phyloP scores from a whole-genome alignment of 2,797 vertebrate genomes.

The Peromyscus eremicus region DNA sequence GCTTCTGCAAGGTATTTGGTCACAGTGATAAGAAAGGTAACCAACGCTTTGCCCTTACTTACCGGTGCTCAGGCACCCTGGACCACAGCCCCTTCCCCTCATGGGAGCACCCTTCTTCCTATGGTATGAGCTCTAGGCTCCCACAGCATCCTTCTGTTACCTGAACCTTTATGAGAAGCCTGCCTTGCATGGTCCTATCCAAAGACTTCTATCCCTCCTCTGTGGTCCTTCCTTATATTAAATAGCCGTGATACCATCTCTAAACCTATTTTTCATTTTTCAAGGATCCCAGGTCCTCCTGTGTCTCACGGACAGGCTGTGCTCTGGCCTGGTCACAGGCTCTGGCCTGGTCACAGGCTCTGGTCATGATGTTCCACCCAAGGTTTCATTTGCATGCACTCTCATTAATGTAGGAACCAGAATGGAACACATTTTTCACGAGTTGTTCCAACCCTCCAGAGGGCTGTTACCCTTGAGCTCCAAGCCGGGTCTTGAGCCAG shows the following conservation, averaged over 20 bases:
- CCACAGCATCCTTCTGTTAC: not conserved
- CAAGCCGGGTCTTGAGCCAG: not conserved
- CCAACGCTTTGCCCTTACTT: not conserved
- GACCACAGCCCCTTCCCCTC: not conserved
- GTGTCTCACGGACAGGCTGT: constrained; percentile 17
- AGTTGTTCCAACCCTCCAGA: not conserved
- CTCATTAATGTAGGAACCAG: not conserved
- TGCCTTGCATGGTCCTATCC: not conserved
- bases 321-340: not conserved
- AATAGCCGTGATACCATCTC: not conserved
- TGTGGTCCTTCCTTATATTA: not conserved
- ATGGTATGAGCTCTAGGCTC: not conserved
- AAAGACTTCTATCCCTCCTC: not conserved
- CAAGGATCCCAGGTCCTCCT: not conserved
- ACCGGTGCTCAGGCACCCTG: no score
- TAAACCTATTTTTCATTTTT: constrained; percentile 7
- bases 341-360: not conserved
- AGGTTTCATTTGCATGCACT: not conserved
- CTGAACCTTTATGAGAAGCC: not conserved
- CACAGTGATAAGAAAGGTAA: not conserved
- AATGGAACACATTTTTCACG: not conserved
- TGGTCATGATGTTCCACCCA: not conserved
- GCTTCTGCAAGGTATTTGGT: not conserved
- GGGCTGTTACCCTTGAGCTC: not conserved
- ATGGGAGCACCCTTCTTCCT: not conserved